These are phyloP conservation scores for Drosophila conformis DNA, from an alignment of 2,888 invertebrate species.

Conservation along the genomic window DNA sequence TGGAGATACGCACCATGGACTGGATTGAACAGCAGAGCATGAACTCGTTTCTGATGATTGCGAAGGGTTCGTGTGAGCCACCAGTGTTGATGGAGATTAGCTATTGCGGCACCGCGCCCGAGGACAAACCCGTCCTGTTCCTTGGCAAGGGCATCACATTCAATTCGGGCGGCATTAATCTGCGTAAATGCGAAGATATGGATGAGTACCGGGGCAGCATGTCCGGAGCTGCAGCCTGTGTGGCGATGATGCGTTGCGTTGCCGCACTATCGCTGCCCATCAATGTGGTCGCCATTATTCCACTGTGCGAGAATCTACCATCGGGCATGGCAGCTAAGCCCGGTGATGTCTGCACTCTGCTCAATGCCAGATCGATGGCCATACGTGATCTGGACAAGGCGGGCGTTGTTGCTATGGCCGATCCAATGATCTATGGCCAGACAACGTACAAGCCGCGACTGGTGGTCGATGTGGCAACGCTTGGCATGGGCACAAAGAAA, in stretches of 20 bases:
- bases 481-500: conserved; percentile 85
- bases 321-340: conserved; percentile 87
- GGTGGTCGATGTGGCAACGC: conserved; percentile 87
- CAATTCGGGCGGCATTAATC: conserved; percentile 85
- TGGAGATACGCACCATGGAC: conserved; percentile 85
- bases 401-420: conserved; percentile 91
- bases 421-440: conserved; percentile 92
- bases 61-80: conserved; percentile 86
- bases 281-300: conserved; percentile 85
- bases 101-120: conserved; percentile 85
- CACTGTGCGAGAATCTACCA: conserved; percentile 85
- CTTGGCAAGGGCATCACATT: conserved; percentile 87
- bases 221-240: conserved; percentile 88
- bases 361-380: conserved; percentile 86
- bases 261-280: conserved; percentile 86
- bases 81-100: conserved; percentile 87
- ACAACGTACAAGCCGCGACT: conserved; percentile 86
- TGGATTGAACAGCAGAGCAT: conserved; percentile 87
- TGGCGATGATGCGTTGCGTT: conserved; percentile 86
- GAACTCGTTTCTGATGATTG: conserved; percentile 85
- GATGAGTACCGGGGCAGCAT: conserved; percentile 86
- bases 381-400: conserved; percentile 88
- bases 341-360: conserved; percentile 84
- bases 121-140: conserved; percentile 86
- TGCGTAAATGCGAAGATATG: conserved; percentile 61